These are phyloP conservation scores for Carollia perspicillata DNA, from an alignment of 2,113 vertebrate genomes.

Conservation along the genomic window DNA sequence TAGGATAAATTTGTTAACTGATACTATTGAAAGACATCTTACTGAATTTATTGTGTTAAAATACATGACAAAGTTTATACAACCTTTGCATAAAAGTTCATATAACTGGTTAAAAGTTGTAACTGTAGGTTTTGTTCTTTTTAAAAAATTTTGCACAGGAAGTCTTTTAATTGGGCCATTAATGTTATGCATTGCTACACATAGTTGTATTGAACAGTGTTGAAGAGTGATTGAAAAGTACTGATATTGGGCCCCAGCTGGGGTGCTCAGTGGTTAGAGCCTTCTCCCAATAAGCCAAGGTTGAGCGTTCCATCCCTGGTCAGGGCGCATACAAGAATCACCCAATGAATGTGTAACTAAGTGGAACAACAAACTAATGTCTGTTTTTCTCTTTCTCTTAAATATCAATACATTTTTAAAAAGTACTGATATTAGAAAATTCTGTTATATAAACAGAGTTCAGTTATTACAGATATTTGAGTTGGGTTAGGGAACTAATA, in stretches of 20 bases:
- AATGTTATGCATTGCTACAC: not conserved
- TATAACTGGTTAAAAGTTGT: not conserved
- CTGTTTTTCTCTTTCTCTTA: too few species aligned
- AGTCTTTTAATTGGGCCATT: not conserved
- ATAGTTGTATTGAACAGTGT: not conserved
- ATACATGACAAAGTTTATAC: not conserved
- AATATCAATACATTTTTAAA: too few species aligned
- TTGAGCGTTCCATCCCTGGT: too few species aligned
- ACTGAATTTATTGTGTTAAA: conserved; percentile 8
- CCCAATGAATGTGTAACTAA: too few species aligned
- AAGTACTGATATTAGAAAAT: not conserved
- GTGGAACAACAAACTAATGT: too few species aligned
- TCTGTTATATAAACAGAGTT: not conserved
- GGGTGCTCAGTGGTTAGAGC: too few species aligned
- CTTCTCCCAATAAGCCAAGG: too few species aligned
- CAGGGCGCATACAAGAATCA: too few species aligned
- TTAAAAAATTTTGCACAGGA: not conserved
- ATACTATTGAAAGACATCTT: not conserved
- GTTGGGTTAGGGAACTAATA: not conserved
- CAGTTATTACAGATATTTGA: not conserved
- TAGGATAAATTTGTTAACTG: not conserved
- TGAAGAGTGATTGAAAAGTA: not conserved
- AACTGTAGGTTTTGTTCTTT: not conserved
- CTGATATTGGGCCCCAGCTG: too few species aligned
- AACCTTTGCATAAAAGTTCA: not conserved